Evolutionary conservation across 2,113 vertebrate species (phyloP).

Genomic region (Pseudolaguvia tuberculata): DNA sequence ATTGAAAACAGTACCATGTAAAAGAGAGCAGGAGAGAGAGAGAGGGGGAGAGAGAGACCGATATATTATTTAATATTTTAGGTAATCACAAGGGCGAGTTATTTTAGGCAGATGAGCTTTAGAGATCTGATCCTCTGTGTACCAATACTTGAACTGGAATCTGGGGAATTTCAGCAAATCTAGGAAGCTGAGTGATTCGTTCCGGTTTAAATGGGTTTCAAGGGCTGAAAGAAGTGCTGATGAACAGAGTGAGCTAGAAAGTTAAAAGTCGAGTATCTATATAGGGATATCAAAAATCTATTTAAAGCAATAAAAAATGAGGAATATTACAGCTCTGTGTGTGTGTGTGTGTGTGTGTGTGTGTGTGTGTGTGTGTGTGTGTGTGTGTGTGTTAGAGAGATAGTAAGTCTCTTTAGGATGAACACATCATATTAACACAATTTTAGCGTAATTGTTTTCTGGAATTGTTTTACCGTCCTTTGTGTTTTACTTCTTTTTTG

Average conservation of each 20-base stretch:
- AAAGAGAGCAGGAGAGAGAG: slow-evolving; percentile 4
- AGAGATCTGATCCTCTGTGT: slow-evolving; percentile 3
- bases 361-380: background rate
- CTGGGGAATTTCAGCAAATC: background rate
- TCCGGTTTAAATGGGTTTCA: slow-evolving; percentile 18
- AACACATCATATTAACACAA: background rate
- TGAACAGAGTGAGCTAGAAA: background rate
- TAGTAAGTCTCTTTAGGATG: background rate
- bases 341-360: background rate
- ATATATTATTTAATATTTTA: slow-evolving; percentile 4
- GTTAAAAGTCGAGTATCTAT: background rate
- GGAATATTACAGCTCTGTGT: background rate
- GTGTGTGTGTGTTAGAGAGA: background rate
- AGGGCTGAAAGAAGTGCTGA: slow-evolving; percentile 14
- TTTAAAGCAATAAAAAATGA: slow-evolving; percentile 19
- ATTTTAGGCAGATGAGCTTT: slow-evolving; percentile 4
- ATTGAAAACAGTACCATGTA: background rate
- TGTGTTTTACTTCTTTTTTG: background rate
- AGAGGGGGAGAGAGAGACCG: slow-evolving; percentile 10
- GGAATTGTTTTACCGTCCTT: background rate
- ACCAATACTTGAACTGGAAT: slow-evolving; percentile 9
- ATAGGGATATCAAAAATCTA: background rate
- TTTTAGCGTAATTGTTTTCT: background rate
- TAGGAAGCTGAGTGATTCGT: too few relatives aligned
- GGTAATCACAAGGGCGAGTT: slow-evolving; percentile 27